phyloP scores from a whole-genome alignment of 2,797 vertebrate species.

The Pyrocephalus nanus region DNA sequence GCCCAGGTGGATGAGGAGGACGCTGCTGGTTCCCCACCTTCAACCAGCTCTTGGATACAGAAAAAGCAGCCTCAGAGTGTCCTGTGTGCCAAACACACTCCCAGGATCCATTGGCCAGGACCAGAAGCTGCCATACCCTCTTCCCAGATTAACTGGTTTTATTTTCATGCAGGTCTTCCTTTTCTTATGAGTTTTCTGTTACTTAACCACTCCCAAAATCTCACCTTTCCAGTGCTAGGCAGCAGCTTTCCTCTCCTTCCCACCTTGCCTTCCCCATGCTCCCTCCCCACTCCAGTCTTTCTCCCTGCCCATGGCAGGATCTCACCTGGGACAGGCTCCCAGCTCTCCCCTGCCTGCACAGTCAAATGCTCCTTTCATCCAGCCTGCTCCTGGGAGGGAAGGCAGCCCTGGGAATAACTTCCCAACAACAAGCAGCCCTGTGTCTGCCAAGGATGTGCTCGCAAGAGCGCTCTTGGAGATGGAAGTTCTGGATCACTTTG shows the following conservation, averaged over 20 bases:
- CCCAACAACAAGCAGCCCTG: neutral
- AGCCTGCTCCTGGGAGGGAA: neutral
- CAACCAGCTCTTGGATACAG: neutral
- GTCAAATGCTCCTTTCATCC: neutral
- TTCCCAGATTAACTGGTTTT: neutral
- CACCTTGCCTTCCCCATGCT: rapidly evolving
- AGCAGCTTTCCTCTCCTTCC: neutral
- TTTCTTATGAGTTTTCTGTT: neutral
- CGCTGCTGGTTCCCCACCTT: neutral
- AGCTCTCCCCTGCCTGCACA: neutral
- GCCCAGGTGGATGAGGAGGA: neutral
- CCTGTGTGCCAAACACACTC: rapidly evolving
- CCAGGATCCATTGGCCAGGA: neutral
- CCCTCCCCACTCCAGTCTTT: neutral
- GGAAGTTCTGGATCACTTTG: neutral
- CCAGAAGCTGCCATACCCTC: neutral
- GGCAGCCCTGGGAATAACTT: neutral
- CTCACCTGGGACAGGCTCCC: neutral
- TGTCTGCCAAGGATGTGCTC: neutral
- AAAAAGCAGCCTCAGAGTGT: neutral
- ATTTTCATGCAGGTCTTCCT: neutral
- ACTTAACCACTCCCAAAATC: neutral
- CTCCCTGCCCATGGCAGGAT: neutral
- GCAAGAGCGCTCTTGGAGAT: neutral
- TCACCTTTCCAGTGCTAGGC: neutral